Conservation (phyloP, 2,888 invertebrate genomes). For the Agrochola lota region DNA sequence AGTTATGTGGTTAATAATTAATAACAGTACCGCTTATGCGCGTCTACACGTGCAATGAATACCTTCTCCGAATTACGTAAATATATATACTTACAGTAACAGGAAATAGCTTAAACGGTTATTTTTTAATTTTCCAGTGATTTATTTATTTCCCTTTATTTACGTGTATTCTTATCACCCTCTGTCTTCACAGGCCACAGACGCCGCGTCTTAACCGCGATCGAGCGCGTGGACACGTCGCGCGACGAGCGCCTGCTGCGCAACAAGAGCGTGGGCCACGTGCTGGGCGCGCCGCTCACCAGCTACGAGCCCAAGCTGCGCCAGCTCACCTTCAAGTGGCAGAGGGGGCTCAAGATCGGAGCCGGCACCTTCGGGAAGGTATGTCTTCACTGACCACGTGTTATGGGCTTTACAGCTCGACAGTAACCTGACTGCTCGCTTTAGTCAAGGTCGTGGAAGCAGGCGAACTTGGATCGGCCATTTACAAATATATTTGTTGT, state of each 20-base stretch:
- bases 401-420: not conserved
- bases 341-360: conserved; percentile 97
- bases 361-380: conserved; percentile 97
- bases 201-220: conserved; percentile 87
- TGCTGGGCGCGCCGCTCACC: conserved; percentile 76
- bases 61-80: no score
- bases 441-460: not conserved
- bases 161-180: not conserved
- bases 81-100: no score
- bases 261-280: conserved; percentile 80
- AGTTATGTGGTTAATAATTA: no score
- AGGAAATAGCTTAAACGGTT: no score
- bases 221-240: conserved; percentile 90
- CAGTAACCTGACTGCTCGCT: no score
- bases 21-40: no score
- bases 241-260: conserved; percentile 91
- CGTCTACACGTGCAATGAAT: no score
- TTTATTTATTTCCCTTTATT: no score
- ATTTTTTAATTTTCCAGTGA: no score
- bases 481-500: not conserved
- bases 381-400: not conserved
- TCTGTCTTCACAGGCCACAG: conserved; percentile 74
- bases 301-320: conserved; percentile 94
- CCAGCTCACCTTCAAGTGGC: conserved; percentile 97
- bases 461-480: not conserved